These are phyloP conservation scores for Dryas iulia DNA, from an alignment of 1,140 invertebrate species.

Conservation along the genomic window DNA sequence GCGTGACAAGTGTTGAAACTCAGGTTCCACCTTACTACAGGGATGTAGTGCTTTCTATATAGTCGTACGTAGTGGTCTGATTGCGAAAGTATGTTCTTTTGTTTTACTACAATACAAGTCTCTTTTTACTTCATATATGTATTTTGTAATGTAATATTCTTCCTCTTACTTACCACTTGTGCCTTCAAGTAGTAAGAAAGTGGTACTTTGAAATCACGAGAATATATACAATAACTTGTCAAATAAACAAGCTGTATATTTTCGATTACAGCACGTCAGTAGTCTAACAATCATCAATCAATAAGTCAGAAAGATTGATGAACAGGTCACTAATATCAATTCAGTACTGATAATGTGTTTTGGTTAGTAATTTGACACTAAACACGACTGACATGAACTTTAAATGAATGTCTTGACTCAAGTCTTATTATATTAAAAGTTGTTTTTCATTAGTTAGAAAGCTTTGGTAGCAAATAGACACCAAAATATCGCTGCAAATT, in stretches of 20 bases:
- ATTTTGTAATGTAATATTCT: too few species aligned
- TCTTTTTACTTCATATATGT: too few species aligned
- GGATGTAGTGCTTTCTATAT: too few species aligned
- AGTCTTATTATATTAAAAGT: slow-evolving; percentile 35
- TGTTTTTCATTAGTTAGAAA: slow-evolving; percentile 33
- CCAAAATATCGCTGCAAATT: slow-evolving; percentile 28
- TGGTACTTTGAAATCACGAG: too few species aligned
- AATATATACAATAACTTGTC: not conserved
- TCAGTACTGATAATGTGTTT: slow-evolving; percentile 65
- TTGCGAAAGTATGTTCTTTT: too few species aligned
- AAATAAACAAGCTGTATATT: not conserved
- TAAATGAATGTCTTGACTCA: slow-evolving; percentile 35
- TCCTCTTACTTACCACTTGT: too few species aligned
- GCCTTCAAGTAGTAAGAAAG: too few species aligned
- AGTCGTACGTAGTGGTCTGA: too few species aligned
- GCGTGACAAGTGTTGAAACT: too few species aligned
- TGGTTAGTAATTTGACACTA: slow-evolving; percentile 71
- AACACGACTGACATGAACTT: slow-evolving; percentile 45
- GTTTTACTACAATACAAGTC: too few species aligned
- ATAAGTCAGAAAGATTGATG: slow-evolving; percentile 74
- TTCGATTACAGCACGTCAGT: slow-evolving; percentile 45
- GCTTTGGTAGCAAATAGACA: slow-evolving; percentile 21
- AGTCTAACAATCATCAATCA: slow-evolving; percentile 67
- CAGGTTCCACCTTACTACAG: too few species aligned
- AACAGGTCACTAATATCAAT: slow-evolving; percentile 66